Conservation (phyloP, 2,888 invertebrate species). For the Pogonocherus hispidulus region DNA sequence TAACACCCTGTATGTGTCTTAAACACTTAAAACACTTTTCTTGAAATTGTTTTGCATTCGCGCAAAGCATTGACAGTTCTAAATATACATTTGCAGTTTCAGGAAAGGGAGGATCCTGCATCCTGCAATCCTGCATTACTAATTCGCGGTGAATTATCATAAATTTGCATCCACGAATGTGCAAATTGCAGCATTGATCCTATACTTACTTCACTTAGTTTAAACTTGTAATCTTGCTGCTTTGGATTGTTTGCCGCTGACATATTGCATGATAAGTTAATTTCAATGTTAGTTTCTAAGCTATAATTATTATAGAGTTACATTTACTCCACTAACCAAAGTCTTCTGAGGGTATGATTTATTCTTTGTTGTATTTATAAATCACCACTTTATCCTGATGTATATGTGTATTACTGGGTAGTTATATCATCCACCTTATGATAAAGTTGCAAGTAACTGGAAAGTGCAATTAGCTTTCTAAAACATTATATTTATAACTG, state of each 20-base stretch:
- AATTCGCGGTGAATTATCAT: not conserved
- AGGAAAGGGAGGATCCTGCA: not conserved
- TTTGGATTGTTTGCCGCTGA: not conserved
- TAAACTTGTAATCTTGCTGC: slow-evolving; percentile 2
- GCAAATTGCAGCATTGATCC: not conserved
- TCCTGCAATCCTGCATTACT: not conserved
- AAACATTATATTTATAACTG: too few species aligned
- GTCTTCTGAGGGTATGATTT: too few species aligned
- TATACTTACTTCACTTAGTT: not conserved
- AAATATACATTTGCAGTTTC: not conserved
- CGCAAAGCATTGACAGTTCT: not conserved
- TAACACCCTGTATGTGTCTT: too few species aligned
- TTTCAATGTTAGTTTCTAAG: not conserved
- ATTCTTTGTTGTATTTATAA: too few species aligned
- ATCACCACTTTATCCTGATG: too few species aligned
- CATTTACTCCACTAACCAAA: not conserved
- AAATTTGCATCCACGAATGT: slow-evolving; percentile 2
- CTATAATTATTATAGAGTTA: not conserved
- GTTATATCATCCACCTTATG: too few species aligned
- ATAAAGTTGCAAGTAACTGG: too few species aligned
- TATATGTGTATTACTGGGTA: too few species aligned
- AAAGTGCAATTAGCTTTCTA: too few species aligned
- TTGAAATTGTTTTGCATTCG: not conserved
- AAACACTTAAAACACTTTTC: too few species aligned
- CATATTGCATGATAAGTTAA: slow-evolving; percentile 2